Evolutionary conservation across 2,888 invertebrate genomes (phyloP).

Genomic region (Alsophila aescularia): DNA sequence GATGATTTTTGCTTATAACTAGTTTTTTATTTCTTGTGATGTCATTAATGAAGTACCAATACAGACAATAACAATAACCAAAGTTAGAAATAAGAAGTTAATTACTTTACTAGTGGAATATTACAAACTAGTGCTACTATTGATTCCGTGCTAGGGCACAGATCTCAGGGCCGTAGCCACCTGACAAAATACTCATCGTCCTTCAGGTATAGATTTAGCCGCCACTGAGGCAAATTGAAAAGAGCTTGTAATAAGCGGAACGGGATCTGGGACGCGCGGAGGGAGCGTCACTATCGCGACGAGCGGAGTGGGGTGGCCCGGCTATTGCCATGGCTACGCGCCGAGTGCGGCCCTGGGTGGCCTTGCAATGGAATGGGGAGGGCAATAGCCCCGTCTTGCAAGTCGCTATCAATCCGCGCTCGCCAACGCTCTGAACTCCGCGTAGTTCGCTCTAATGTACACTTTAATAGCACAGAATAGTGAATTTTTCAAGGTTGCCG

Average conservation of each 20-base stretch:
- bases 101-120: no score
- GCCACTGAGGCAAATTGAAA: conserved; percentile 78
- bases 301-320: conserved; percentile 61
- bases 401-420: conserved; percentile 73
- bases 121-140: no score
- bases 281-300: conserved; percentile 78
- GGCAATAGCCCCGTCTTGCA: conserved; percentile 81
- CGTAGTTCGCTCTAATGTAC: conserved; percentile 64
- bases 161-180: conserved; percentile 44
- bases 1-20: no score
- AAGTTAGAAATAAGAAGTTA: no score
- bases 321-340: conserved; percentile 74
- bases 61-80: no score
- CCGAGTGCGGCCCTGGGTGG: conserved; percentile 82
- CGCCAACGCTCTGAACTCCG: conserved; percentile 65
- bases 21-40: no score
- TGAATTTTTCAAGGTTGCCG: conserved; percentile 66
- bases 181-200: conserved; percentile 58
- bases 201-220: conserved; percentile 76
- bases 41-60: no score
- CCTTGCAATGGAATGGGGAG: conserved; percentile 85
- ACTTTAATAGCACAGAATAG: conserved; percentile 44
- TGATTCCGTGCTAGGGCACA: conserved; percentile 28
- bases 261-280: conserved; percentile 46
- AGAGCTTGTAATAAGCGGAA: conserved; percentile 70